Percentiles rank a stretch among this genome's conserved stretches.
Conservation (phyloP, 2,797 vertebrate species). For the Arnoldichthys spilopterus region DNA sequence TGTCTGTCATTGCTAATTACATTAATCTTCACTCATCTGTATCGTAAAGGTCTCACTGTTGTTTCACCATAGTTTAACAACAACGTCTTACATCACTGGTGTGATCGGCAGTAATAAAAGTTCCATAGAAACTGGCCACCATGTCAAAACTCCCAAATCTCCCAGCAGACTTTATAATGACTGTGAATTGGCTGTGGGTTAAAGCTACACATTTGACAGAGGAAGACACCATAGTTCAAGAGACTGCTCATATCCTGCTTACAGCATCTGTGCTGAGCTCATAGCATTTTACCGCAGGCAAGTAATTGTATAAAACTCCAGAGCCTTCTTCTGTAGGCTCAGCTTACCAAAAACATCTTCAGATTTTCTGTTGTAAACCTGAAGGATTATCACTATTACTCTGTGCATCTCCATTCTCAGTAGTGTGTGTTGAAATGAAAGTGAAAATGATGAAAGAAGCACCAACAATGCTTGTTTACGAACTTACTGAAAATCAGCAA, state of each 20-base stretch:
- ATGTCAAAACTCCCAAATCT: slow-evolving; percentile 12
- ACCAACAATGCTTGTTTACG: no score
- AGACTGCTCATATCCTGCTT: neutral
- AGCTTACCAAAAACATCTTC: neutral
- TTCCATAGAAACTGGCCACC: slow-evolving; percentile 7
- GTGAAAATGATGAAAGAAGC: neutral
- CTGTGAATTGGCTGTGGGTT: slow-evolving; percentile 9
- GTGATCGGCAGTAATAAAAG: neutral
- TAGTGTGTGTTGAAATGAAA: neutral
- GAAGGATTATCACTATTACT: neutral
- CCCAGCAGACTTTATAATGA: neutral
- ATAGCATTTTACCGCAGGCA: slow-evolving; percentile 15
- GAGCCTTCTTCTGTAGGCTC: neutral
- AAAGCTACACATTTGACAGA: slow-evolving; percentile 20
- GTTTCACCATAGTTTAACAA: neutral
- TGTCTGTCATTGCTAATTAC: neutral
- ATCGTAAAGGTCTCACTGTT: neutral
- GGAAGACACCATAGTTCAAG: slow-evolving; percentile 2
- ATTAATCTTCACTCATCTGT: neutral
- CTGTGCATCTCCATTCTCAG: neutral
- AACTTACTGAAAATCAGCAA: no score
- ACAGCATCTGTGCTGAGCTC: neutral
- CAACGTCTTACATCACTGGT: neutral
- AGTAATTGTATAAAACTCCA: slow-evolving; percentile 3
- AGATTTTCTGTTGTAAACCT: neutral